Evolutionary conservation across 2,888 invertebrate species (phyloP), one percentile per base, ranked within the genome.

Genomic region (Ctenicera cuprea): DNA sequence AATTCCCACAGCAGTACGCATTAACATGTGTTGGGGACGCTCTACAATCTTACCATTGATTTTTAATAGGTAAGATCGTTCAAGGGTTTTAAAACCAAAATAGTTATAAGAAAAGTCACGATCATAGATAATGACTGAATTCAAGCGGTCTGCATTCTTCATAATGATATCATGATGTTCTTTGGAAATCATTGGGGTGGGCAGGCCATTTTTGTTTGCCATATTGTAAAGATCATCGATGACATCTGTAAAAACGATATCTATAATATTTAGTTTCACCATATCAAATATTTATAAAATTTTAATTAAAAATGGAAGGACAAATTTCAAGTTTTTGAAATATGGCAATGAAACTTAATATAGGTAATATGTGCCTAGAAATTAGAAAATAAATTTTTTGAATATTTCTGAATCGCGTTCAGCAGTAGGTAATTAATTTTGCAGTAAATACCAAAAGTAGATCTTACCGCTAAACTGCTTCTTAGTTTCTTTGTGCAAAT

Each of bases 81-180:
- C 99, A 67, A 99, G 88, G 0, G 99, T 99, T 90, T 98, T 99
- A 84, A 99, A 99, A n/a, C 99, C 99, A 90, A 99, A 99, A 86
- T 97, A 99, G 84, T 97, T 98, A 88, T 98, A 99, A 73, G 92
- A 94, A 86, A 96, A 99, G 87, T 99, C 99, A 80, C 99, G 91
- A 84, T 98, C 97, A 86, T 99, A 98, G 45, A 98, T 96, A 80
- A 99, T 97, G 18, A 97, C 94, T 0, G 98, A 97, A 87, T 99
- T 97, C 62, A 99, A 88, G 75, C 91, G 90, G 82, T 97, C 96
- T n/a, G 96, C 94, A 87, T 99, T 92, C 72, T 94, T 90, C 88
- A 93, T 92, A 11, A 99, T 92, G 59, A 98, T 92, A 37, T 93
- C 90, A 82, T 95, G 92, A 82, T 94, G 93, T 77, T 91, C 91